These are phyloP conservation scores for Sceloporus tristichus DNA, from an alignment of 2,113 vertebrate genomes.

Conservation along the genomic window DNA sequence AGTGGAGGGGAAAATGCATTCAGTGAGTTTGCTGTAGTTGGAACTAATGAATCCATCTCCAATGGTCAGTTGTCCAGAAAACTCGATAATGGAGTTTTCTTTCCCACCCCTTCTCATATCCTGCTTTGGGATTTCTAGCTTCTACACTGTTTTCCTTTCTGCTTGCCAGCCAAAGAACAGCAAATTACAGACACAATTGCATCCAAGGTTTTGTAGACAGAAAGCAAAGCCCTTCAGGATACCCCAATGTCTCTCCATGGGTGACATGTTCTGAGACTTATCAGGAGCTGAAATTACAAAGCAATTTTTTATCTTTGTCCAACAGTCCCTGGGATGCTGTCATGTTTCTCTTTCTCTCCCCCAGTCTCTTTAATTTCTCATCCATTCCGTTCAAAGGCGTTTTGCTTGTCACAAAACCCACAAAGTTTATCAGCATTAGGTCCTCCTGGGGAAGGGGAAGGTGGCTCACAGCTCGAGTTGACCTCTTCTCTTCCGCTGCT, in stretches of 20 bases:
- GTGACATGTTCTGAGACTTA: background rate
- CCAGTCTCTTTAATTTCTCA: constrained; percentile 19
- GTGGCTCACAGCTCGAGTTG: background rate
- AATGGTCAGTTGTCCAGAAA: background rate
- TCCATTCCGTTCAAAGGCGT: constrained; percentile 26
- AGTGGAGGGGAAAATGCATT: no score
- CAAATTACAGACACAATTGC: background rate
- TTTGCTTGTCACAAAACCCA: constrained; percentile 33
- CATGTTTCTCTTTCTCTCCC: background rate
- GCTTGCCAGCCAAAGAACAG: background rate
- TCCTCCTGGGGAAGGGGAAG: background rate
- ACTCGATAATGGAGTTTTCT: background rate
- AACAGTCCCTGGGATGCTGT: background rate
- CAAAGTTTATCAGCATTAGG: background rate
- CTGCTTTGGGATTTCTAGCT: background rate
- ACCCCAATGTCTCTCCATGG: background rate
- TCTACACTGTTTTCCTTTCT: background rate
- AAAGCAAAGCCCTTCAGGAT: background rate
- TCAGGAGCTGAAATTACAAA: background rate
- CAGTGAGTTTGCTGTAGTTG: no score
- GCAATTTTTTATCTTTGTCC: constrained; percentile 26
- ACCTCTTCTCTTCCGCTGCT: fast-evolving
- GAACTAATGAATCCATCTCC: no score
- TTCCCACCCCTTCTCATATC: background rate
- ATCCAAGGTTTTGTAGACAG: background rate